These are phyloP conservation scores for Plemyria rubiginata DNA, from an alignment of 2,888 invertebrate species.

Conservation along the genomic window DNA sequence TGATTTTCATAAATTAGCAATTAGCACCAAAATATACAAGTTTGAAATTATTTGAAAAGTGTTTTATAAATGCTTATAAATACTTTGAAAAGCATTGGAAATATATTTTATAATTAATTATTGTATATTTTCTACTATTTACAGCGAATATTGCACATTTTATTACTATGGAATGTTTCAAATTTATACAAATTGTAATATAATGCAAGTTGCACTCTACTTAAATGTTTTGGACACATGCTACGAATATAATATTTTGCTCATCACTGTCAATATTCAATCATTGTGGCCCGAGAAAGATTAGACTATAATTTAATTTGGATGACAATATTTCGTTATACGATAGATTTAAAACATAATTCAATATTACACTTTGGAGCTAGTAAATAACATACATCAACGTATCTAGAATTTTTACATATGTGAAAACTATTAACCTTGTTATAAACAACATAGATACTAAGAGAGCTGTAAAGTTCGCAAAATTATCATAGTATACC, in stretches of 20 bases:
- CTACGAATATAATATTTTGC: background rate
- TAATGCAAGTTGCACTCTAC: background rate
- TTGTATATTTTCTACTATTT: conserved; percentile 37
- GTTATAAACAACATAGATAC: background rate
- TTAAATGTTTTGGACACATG: background rate
- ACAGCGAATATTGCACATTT: conserved; percentile 58
- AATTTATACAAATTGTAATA: conserved; percentile 29
- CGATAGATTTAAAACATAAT: no score
- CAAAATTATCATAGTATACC: conserved; percentile 44
- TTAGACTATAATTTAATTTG: background rate
- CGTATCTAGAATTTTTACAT: background rate
- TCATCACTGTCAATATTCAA: background rate
- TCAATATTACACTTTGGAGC: no score
- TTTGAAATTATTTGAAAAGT: conserved; percentile 12
- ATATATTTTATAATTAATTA: background rate
- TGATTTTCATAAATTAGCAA: conserved; percentile 63
- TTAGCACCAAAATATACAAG: conserved; percentile 75
- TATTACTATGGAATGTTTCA: conserved; percentile 79
- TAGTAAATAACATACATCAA: background rate
- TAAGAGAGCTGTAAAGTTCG: conserved; percentile 58
- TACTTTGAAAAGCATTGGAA: conserved; percentile 17
- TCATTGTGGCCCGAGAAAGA: background rate
- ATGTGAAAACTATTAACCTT: background rate
- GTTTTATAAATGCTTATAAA: conserved; percentile 7
- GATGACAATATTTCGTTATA: background rate